A percentile compares a stretch with the other conserved stretches of the same genome.
These are phyloP conservation scores for Tichodroma muraria DNA, from an alignment of 2,113 vertebrate species.

Conservation along the genomic window DNA sequence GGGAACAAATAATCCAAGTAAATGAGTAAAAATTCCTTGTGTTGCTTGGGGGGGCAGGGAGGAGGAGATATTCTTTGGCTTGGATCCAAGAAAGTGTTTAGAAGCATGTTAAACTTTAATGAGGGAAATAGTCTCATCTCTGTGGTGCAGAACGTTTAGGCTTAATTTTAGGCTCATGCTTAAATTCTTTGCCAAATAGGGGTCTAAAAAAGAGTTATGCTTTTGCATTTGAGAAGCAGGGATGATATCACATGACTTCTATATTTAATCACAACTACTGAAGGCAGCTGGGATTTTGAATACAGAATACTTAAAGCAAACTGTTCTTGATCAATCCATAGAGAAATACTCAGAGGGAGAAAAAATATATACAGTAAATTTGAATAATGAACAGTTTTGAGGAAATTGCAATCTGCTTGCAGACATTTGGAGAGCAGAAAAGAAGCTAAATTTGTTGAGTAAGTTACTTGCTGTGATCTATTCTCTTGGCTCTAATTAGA, in stretches of 20 bases:
- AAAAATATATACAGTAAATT: conserved; percentile 67
- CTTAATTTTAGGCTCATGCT: conserved; percentile 57
- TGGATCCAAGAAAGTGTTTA: conserved; percentile 32
- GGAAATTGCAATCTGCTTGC: conserved; percentile 67
- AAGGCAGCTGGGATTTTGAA: conserved; percentile 64
- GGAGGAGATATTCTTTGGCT: conserved; percentile 3
- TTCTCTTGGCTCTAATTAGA: conserved; percentile 66
- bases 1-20: conserved; percentile 6
- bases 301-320: conserved; percentile 64
- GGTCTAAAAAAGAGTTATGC: conserved; percentile 48
- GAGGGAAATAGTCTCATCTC: conserved; percentile 45
- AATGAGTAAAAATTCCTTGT: not conserved
- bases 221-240: conserved; percentile 49
- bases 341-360: conserved; percentile 56
- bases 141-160: conserved; percentile 7
- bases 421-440: conserved; percentile 64
- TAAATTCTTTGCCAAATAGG: conserved; percentile 53
- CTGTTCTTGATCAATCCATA: conserved; percentile 62
- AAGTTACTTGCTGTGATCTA: conserved; percentile 62
- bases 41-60: not conserved
- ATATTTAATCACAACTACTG: conserved; percentile 66
- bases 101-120: conserved; percentile 55
- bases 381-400: conserved; percentile 68
- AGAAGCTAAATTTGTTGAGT: conserved; percentile 63
- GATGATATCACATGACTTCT: conserved; percentile 51